Evolutionary conservation across 2,888 invertebrate species (phyloP), one percentile per base, ranked within the genome.

Genomic region (Dolomedes plantarius): DNA sequence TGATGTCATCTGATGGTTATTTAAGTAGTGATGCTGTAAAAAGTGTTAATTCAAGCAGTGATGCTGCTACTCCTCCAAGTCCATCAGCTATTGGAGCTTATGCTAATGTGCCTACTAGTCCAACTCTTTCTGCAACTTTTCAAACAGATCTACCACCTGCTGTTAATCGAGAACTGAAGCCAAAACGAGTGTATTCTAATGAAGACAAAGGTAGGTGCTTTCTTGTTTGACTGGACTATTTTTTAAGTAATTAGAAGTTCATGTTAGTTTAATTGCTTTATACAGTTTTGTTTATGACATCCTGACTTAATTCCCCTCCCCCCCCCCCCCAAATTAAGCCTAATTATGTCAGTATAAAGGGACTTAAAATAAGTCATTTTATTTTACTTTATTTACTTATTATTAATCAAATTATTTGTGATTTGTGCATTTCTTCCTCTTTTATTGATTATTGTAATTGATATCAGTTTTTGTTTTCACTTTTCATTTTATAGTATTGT

Each of bases 141-240:
- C 64, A 77, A 31, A 75, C 39, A 77, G 91, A 16, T 90, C 90
- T 94, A 83, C 95, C 96, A 62, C 96, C 96, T 16, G 94, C 94
- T 41, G 96, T 97, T 31, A 95, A 97, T 91, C 93, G 97, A 73
- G 95, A 94, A 64, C 92, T 96, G 50, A 97, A 97, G 91, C 97
- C 97, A 19, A 93, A 93, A 16, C 92, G 93, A 76, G 93, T 94
- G 89, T 89, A 65, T 1, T 86, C 85, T n/a, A 89, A 77, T 71
- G 85, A 78, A 72, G 87, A 82, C 64, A 85, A 41, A 76, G 75
- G 86, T 86, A 80, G 69, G n/a, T n/a, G 32, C 27, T 65, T 65
- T 27, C 65, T 39, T 64, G 28, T 56, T 69, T 28, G n/a, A 1
- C 7, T 19, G 1, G 29, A 27, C 0, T 41, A 31, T 31, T 31